phyloP scores from a whole-genome alignment of 2,113 vertebrate genomes.

The Silurus meridionalis region DNA sequence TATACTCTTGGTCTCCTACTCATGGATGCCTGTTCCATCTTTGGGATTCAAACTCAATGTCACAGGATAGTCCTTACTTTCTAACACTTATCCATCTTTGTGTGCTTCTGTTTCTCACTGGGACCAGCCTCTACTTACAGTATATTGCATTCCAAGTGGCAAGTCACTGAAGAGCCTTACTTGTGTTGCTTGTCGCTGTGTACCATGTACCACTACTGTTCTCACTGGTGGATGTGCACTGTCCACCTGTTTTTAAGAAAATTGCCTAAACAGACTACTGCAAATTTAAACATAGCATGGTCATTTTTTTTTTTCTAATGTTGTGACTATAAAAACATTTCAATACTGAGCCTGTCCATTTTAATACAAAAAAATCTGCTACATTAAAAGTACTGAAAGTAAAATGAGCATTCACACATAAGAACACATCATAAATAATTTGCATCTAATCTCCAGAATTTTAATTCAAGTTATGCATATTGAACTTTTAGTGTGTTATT shows the following conservation, averaged over 20 bases:
- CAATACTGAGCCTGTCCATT: background rate
- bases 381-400: background rate
- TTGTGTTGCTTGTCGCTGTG: background rate
- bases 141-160: background rate
- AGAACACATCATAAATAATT: background rate
- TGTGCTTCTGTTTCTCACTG: background rate
- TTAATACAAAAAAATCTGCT: background rate
- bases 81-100: background rate
- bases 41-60: background rate
- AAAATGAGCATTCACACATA: too few relatives aligned
- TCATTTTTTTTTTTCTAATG: background rate
- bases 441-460: background rate
- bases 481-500: background rate
- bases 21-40: background rate
- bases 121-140: background rate
- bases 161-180: background rate
- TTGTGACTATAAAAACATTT: background rate
- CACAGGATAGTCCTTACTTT: background rate
- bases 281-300: background rate
- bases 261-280: background rate
- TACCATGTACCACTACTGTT: background rate
- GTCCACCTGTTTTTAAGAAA: background rate
- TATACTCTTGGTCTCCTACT: background rate
- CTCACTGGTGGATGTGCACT: background rate
- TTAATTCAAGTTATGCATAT: background rate